These are phyloP conservation scores for Pipistrellus nathusii DNA, from an alignment of 2,797 vertebrate species.

Conservation along the genomic window DNA sequence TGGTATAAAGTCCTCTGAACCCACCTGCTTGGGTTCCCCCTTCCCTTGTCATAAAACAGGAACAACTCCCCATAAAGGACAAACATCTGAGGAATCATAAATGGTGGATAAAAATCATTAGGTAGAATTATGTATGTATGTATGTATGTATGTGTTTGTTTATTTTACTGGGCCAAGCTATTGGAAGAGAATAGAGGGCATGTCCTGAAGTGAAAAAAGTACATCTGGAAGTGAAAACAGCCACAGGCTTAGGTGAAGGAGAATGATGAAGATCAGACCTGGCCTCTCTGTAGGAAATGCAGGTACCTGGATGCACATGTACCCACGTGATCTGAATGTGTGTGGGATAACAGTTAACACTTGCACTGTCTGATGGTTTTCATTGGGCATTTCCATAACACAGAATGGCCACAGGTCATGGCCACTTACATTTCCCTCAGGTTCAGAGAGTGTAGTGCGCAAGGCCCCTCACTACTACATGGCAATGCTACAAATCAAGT, in stretches of 20 bases:
- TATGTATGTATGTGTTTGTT: background rate
- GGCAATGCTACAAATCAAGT: background rate
- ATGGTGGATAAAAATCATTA: background rate
- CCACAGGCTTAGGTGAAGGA: background rate
- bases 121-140: background rate
- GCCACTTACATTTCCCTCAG: background rate
- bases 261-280: background rate
- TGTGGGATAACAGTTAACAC: background rate
- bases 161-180: background rate
- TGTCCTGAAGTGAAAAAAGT: background rate
- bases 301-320: background rate
- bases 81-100: background rate
- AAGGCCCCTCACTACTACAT: background rate
- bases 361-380: background rate
- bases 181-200: background rate
- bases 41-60: constrained; percentile 26
- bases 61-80: background rate
- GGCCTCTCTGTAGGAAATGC: background rate
- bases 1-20: background rate
- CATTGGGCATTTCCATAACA: background rate
- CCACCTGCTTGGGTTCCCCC: background rate
- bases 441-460: background rate
- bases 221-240: background rate
- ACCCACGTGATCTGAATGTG: no score
- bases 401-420: background rate